Evolutionary conservation across 2,888 invertebrate genomes (phyloP).

Genomic region (Andrena dorsata): DNA sequence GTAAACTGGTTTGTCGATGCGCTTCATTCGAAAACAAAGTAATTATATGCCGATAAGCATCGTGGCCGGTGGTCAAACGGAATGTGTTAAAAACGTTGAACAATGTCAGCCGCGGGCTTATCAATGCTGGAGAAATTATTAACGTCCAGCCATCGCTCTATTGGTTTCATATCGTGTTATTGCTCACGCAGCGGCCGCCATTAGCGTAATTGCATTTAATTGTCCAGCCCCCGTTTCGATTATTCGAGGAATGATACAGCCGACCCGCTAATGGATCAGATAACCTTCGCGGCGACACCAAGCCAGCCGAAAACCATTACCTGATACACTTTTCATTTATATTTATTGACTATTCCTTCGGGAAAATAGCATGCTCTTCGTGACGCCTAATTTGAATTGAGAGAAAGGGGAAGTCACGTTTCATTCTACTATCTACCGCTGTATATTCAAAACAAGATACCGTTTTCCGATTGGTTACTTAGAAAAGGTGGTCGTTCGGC

Average conservation of each 20-base stretch:
- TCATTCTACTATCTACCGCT: too few species aligned
- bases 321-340: background rate
- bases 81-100: conserved; percentile 47
- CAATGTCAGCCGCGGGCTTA: conserved; percentile 44
- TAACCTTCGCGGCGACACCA: conserved; percentile 28
- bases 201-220: conserved; percentile 65
- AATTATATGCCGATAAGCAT: conserved; percentile 52
- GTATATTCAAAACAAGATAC: too few species aligned
- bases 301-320: conserved; percentile 6
- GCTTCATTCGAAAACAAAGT: conserved; percentile 55
- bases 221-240: conserved; percentile 57
- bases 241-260: conserved; percentile 48
- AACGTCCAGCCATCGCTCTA: conserved; percentile 33
- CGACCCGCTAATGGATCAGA: conserved; percentile 38
- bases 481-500: too few species aligned
- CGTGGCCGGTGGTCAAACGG: conserved; percentile 35
- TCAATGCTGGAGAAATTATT: conserved; percentile 46
- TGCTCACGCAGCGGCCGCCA: conserved; percentile 39
- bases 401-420: background rate
- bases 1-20: conserved; percentile 49
- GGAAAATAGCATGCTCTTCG: background rate
- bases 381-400: background rate
- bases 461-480: too few species aligned
- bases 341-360: background rate
- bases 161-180: conserved; percentile 56